Conservation (phyloP, 2,113 vertebrate genomes). For the Corvus moneduloides region DNA sequence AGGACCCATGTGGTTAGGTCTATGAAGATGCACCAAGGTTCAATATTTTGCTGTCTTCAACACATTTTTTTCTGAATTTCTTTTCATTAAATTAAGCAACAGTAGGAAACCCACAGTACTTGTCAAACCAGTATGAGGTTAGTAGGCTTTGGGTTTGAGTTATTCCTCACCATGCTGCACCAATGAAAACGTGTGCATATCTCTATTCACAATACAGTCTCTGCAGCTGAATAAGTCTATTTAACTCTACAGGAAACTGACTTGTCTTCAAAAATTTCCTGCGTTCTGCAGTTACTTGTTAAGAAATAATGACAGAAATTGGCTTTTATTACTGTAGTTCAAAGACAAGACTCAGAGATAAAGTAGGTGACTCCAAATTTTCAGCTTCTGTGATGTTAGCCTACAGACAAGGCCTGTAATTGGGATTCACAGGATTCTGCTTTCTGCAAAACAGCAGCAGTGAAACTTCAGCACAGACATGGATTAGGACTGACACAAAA, state of each 20-base stretch:
- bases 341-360: slow-evolving; percentile 45
- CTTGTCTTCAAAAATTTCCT: slow-evolving; percentile 43
- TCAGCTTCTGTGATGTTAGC: background rate
- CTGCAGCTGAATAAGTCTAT: slow-evolving; percentile 36
- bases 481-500: background rate
- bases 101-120: background rate
- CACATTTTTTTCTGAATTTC: background rate
- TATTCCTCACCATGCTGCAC: background rate
- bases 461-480: background rate
- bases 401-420: slow-evolving; percentile 10
- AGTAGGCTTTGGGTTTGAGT: background rate
- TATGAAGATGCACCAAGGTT: background rate
- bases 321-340: slow-evolving; percentile 18
- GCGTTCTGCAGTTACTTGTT: slow-evolving; percentile 32
- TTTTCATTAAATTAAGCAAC: slow-evolving; percentile 45
- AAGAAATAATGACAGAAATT: slow-evolving; percentile 58
- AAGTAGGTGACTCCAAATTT: slow-evolving; percentile 46
- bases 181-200: background rate
- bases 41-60: slow-evolving; percentile 31
- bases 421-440: slow-evolving; percentile 21
- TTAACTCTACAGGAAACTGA: slow-evolving; percentile 47
- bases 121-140: background rate
- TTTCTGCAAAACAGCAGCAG: background rate
- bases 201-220: background rate
- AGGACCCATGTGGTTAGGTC: background rate